These are phyloP conservation scores for Hypomecis punctinalis DNA, from an alignment of 2,888 invertebrate genomes.

Conservation along the genomic window DNA sequence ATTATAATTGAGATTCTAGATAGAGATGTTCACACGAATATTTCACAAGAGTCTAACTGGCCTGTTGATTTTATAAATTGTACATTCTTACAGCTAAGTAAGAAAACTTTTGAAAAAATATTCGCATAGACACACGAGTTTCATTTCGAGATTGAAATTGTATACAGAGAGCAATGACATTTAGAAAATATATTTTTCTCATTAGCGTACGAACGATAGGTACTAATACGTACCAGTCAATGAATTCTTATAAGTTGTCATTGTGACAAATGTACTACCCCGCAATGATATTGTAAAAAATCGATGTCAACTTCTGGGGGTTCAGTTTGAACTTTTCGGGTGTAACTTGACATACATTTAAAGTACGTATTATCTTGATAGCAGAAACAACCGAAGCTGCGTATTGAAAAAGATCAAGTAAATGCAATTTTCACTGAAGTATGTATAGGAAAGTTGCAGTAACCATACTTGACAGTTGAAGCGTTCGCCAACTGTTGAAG, in stretches of 20 bases:
- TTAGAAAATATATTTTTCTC: constrained; percentile 28
- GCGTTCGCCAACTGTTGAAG: neutral
- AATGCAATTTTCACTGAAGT: no score
- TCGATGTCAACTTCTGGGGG: no score
- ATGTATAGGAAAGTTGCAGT: no score
- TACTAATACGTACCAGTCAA: neutral
- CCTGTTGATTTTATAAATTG: constrained; percentile 1
- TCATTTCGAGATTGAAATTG: constrained; percentile 36
- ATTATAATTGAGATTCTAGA: constrained; percentile 45
- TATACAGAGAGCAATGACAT: constrained; percentile 36
- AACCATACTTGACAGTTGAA: constrained; percentile 1
- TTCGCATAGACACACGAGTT: constrained; percentile 42
- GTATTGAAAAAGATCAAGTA: no score
- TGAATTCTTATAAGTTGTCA: constrained; percentile 4
- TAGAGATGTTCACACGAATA: constrained; percentile 36
- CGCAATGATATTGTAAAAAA: neutral
- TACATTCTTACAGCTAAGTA: constrained; percentile 1
- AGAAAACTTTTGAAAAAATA: constrained; percentile 46
- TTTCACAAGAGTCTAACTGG: constrained; percentile 46
- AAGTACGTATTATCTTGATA: no score
- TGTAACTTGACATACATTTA: no score
- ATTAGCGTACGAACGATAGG: neutral
- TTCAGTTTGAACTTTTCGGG: no score
- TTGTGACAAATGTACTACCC: constrained; percentile 6
- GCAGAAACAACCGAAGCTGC: no score